A percentile compares a stretch with the other conserved stretches of the same genome.
Conservation (phyloP, 2,113 vertebrate genomes). For the Chloropsis cyanopogon region DNA sequence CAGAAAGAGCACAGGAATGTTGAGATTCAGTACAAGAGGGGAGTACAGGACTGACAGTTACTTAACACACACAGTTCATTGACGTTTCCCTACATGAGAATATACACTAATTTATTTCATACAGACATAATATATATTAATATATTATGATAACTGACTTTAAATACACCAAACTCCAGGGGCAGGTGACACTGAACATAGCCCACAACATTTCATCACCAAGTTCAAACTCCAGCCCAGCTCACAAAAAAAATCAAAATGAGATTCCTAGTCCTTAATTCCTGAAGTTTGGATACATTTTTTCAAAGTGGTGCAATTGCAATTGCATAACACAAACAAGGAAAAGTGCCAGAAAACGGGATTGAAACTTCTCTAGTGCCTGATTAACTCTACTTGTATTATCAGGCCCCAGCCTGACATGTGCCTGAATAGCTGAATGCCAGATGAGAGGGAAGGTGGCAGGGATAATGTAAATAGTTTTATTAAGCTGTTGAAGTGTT, state of each 20-base stretch:
- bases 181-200: not conserved
- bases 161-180: not conserved
- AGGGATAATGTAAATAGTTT: slow-evolving; percentile 8
- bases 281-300: not conserved
- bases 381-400: slow-evolving; percentile 35
- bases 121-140: not conserved
- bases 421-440: not conserved
- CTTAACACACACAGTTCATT: not conserved
- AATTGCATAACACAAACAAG: slow-evolving; percentile 24
- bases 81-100: not conserved
- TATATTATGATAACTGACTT: not conserved
- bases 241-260: not conserved
- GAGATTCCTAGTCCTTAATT: not conserved
- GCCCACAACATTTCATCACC: not conserved
- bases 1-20: not conserved
- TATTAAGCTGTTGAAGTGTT: not conserved
- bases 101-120: not conserved
- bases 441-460: slow-evolving; percentile 9
- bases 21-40: not conserved
- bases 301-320: slow-evolving; percentile 6
- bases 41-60: not conserved
- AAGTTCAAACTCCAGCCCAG: not conserved
- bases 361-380: not conserved
- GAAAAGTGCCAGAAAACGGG: not conserved
- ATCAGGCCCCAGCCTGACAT: slow-evolving; percentile 40